phyloP scores from a whole-genome alignment of 1,140 invertebrate genomes.

The Pseudomyrmex gracilis region DNA sequence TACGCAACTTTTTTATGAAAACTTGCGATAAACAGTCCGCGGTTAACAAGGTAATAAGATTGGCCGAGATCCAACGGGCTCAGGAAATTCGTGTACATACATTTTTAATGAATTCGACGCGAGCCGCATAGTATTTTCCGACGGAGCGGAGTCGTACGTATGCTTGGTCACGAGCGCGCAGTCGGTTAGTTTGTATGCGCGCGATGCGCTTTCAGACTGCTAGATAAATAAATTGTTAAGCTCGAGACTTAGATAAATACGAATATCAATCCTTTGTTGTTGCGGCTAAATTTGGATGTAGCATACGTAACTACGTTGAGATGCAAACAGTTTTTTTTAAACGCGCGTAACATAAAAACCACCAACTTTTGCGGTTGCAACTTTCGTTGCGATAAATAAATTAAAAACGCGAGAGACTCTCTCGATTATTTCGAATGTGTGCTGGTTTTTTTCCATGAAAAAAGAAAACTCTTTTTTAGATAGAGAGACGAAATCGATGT shows the following conservation, averaged over 20 bases:
- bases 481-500: slow-evolving; percentile 1
- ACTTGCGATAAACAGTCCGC: not conserved
- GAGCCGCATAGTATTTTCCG: not conserved
- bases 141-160: not conserved
- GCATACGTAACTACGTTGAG: not conserved
- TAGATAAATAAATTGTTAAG: slow-evolving; percentile 22
- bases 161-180: slow-evolving; percentile 40
- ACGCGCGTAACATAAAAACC: too few relatives aligned
- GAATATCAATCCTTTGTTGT: slow-evolving; percentile 20
- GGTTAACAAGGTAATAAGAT: not conserved
- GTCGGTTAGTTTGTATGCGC: slow-evolving; percentile 40
- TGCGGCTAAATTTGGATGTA: not conserved
- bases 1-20: too few relatives aligned
- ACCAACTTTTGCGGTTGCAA: too few relatives aligned
- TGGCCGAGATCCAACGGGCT: not conserved
- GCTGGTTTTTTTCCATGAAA: too few relatives aligned
- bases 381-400: too few relatives aligned
- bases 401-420: too few relatives aligned
- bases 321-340: too few relatives aligned
- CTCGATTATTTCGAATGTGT: too few relatives aligned
- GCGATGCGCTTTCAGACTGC: not conserved
- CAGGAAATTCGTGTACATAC: not conserved
- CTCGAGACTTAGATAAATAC: slow-evolving; percentile 3
- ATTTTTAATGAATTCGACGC: slow-evolving; percentile 38
- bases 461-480: not conserved